Base-by-base conservation (phyloP, 2,113 vertebrate species). In the Copsychus sechellarum region DNA sequence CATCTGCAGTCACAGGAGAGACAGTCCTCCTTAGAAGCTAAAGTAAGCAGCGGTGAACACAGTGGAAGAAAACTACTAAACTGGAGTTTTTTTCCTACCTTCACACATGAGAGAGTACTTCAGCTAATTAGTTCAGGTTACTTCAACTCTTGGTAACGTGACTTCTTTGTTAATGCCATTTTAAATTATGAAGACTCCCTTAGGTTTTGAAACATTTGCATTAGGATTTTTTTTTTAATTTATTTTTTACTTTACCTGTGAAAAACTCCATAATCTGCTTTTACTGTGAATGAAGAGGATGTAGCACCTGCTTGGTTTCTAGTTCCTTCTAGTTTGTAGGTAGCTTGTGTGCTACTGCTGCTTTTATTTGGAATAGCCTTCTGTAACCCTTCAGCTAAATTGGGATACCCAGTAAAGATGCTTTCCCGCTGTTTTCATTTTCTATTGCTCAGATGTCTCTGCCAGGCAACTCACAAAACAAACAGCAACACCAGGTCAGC, bases 401-500 rank as follows among this genome's bases (percentile, higher is more conserved):
- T 93, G 38, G 43, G 67, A 61, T 78, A 62, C 14, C 14, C 0
- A 0, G 42, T 42, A 50, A 91, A 91, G 78, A 82, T 43, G n/a
- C 2, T 50, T 90, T 80, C 70, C 42, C 0, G 1, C 82, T 84
- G 72, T 53, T 95, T 86, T 84, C n/a, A 3, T 84, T 92, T 61
- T 92, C 31, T 29, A 36, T 78, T 93, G 72, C 88, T 60, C 69
- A 57, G n/a, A 42, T 4, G 1, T 81, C 53, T 92, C 45, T 94
- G 76, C 88, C 77, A 88, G 86, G 88, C 93, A 95, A 84, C 90
- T 90, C 12, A 0, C 48, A 91, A 94, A 96, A 84, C 93, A 96
- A 97, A 93, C 69, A 94, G 65, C 77, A 94, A 40, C 48, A 23
- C 8, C 0, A 0, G 36, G 17, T 83, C 76, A 67, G 60, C 76